Conservation (phyloP, 2,797 vertebrate species). For the Natrix natrix region DNA sequence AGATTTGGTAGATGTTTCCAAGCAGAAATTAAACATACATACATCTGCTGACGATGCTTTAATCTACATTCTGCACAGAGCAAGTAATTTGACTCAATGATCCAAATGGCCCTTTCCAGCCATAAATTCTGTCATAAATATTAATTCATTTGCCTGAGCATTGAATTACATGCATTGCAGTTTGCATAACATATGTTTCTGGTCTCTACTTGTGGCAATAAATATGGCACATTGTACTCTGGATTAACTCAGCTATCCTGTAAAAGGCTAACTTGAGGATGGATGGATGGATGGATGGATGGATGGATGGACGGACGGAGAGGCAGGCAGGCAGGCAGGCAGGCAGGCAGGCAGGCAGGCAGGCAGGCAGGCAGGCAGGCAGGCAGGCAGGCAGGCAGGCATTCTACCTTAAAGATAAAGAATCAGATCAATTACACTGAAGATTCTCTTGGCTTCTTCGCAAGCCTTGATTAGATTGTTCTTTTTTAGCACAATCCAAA, state of each 20-base stretch:
- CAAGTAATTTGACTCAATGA: neutral
- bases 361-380: no score
- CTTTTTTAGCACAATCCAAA: neutral
- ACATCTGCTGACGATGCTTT: neutral
- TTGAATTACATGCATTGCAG: neutral
- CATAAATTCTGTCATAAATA: neutral
- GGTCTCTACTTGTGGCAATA: neutral
- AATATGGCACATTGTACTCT: neutral
- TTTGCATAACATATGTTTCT: neutral
- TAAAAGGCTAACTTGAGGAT: neutral
- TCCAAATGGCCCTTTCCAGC: neutral
- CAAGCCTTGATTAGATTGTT: neutral
- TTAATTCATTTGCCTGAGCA: neutral
- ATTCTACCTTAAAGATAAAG: neutral
- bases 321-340: no score
- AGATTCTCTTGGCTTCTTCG: neutral
- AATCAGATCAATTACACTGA: neutral
- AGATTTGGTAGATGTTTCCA: neutral
- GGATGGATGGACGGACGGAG: no score
- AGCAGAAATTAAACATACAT: neutral
- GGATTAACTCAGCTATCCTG: neutral
- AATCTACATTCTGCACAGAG: neutral
- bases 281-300: no score
- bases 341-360: rapidly evolving
- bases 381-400: no score